phyloP scores from a whole-genome alignment of 2,888 invertebrate genomes.

The Nemapogon koenigi region DNA sequence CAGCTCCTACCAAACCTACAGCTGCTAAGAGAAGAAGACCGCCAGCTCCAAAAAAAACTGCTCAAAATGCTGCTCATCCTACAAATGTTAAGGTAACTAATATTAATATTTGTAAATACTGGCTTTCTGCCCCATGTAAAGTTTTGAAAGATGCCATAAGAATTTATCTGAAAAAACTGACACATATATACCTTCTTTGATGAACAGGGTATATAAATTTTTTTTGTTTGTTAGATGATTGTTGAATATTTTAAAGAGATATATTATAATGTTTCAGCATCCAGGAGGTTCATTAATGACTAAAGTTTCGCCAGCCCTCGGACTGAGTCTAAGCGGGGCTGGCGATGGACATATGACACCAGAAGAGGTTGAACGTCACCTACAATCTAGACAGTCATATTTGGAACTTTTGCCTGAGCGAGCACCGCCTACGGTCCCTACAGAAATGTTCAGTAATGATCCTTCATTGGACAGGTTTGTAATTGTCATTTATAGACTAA shows the following conservation, averaged over 20 bases:
- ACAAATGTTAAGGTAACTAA: slow-evolving; percentile 27
- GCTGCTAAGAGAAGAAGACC: slow-evolving; percentile 51
- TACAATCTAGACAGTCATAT: slow-evolving; percentile 83
- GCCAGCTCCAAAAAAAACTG: slow-evolving; percentile 43
- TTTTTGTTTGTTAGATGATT: background rate
- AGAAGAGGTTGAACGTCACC: slow-evolving; percentile 88
- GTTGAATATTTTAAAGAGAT: background rate
- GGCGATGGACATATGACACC: slow-evolving; percentile 87
- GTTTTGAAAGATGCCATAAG: too few relatives aligned
- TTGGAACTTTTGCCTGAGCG: slow-evolving; percentile 83
- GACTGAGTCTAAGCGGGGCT: slow-evolving; percentile 33
- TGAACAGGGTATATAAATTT: slow-evolving; percentile 10
- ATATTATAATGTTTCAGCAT: slow-evolving; percentile 36
- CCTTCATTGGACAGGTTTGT: slow-evolving; percentile 86
- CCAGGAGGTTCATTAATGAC: slow-evolving; percentile 54
- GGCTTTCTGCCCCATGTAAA: too few relatives aligned
- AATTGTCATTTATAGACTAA: too few relatives aligned
- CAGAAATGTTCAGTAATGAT: slow-evolving; percentile 94
- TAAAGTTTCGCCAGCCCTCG: slow-evolving; percentile 61
- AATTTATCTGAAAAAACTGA: too few relatives aligned
- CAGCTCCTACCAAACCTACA: slow-evolving; percentile 34
- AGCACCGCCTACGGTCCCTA: slow-evolving; percentile 88
- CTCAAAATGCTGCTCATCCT: slow-evolving; percentile 37
- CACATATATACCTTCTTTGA: slow-evolving; percentile 8
- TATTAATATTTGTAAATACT: background rate